Conservation (phyloP, 2,113 vertebrate genomes). For the Fregetta grallaria region DNA sequence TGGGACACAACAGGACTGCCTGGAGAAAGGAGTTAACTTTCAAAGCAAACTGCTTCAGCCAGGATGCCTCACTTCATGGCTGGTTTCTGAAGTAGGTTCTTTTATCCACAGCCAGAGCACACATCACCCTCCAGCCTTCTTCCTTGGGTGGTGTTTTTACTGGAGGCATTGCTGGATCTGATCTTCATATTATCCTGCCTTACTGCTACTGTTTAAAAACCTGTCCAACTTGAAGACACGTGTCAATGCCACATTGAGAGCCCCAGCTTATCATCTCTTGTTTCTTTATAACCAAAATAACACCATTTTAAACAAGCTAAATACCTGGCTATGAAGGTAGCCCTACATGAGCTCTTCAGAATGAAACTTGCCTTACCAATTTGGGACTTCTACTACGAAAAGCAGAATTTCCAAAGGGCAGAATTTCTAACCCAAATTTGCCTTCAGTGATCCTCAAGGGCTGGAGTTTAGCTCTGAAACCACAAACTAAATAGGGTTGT, state of each 20-base stretch:
- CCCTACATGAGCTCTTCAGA: background rate
- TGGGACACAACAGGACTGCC: constrained; percentile 24
- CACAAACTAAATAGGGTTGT: constrained; percentile 8
- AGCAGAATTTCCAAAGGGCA: background rate
- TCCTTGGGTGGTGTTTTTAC: constrained; percentile 53
- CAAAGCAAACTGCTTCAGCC: constrained; percentile 42
- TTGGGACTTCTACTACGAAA: background rate
- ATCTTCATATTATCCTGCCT: constrained; percentile 21
- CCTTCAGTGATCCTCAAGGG: constrained; percentile 15
- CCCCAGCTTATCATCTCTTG: background rate
- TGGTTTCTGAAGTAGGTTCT: constrained; percentile 49
- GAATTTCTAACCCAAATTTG: background rate
- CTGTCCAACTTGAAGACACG: constrained; percentile 28
- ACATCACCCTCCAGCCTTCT: constrained; percentile 29
- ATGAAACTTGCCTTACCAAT: background rate
- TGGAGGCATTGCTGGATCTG: constrained; percentile 25
- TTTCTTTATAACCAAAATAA: background rate
- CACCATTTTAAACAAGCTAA: background rate
- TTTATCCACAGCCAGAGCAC: constrained; percentile 65
- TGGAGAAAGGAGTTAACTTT: constrained; percentile 33
- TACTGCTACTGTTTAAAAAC: constrained; percentile 44
- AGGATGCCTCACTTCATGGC: constrained; percentile 30
- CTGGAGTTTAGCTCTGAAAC: constrained; percentile 22
- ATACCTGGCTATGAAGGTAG: background rate
- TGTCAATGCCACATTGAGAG: background rate